These are phyloP conservation scores for Atrina japonica DNA, from an alignment of 2,888 invertebrate species.

Conservation along the genomic window DNA sequence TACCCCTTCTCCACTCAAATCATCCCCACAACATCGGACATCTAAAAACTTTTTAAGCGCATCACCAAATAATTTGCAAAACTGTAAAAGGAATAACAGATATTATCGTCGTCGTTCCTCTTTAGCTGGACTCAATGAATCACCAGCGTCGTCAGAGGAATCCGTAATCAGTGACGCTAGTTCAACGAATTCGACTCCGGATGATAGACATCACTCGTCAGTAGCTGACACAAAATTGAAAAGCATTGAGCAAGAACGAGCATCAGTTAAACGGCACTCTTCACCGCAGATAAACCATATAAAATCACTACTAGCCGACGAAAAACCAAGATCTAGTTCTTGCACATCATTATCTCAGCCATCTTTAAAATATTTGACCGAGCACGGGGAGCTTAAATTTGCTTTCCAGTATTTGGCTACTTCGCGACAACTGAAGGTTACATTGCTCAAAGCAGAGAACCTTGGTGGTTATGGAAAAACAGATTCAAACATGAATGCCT, in stretches of 20 bases:
- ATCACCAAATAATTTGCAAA: not conserved
- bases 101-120: constrained; percentile 68
- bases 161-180: constrained; percentile 2
- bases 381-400: constrained; percentile 76
- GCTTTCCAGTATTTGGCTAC: constrained; percentile 80
- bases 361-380: constrained; percentile 47
- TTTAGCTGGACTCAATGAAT: constrained; percentile 50
- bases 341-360: constrained; percentile 18
- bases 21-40: constrained; percentile 4
- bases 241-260: constrained; percentile 18
- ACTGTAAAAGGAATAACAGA: constrained; percentile 12
- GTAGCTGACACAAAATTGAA: constrained; percentile 14
- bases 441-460: constrained; percentile 75
- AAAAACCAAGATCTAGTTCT: constrained; percentile 39
- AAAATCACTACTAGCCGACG: constrained; percentile 25
- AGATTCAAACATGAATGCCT: constrained; percentile 78
- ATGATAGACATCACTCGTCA: constrained; percentile 4
- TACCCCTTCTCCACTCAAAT: not conserved
- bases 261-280: constrained; percentile 62
- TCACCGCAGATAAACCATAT: constrained; percentile 56
- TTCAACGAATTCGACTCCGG: constrained; percentile 16
- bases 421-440: constrained; percentile 79
- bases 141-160: constrained; percentile 25
- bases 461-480: constrained; percentile 77
- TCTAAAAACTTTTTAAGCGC: constrained; percentile 11